Evolutionary conservation across 2,113 vertebrate genomes (phyloP).

Genomic region (Notiomystis cincta): DNA sequence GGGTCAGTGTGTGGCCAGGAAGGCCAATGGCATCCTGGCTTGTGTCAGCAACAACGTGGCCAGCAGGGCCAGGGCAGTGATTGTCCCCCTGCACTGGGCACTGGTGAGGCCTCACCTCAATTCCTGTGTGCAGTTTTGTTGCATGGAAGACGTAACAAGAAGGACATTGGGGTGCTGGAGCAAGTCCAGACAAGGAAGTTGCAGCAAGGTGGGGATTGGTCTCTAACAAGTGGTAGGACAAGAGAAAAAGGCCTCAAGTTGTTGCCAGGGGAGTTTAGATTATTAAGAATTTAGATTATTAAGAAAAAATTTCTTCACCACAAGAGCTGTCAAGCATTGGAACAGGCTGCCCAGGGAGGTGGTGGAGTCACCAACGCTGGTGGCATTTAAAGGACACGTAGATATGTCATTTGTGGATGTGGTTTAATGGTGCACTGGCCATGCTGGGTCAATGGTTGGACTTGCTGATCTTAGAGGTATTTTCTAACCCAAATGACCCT

Average conservation of each 20-base stretch:
- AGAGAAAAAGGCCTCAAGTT: background rate
- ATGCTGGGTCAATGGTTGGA: background rate
- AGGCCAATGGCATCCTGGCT: background rate
- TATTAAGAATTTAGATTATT: no score
- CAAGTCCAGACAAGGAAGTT: background rate
- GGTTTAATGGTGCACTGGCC: background rate
- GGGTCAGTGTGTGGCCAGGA: background rate
- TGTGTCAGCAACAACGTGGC: background rate
- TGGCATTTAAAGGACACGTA: background rate
- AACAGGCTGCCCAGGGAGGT: background rate
- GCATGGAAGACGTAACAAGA: background rate
- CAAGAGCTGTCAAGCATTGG: background rate
- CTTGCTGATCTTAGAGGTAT: background rate
- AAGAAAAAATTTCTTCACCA: background rate
- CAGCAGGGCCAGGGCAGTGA: background rate
- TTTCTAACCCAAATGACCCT: background rate
- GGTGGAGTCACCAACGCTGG: background rate
- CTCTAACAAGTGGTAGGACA: background rate
- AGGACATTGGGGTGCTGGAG: background rate
- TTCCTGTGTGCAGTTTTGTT: background rate
- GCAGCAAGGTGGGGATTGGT: accelerated
- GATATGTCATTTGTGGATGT: background rate
- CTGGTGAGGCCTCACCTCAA: accelerated
- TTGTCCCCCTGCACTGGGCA: background rate
- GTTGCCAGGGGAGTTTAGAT: background rate